These are phyloP conservation scores for Ammodytes dubius DNA, from an alignment of 2,113 vertebrate species.

Conservation along the genomic window DNA sequence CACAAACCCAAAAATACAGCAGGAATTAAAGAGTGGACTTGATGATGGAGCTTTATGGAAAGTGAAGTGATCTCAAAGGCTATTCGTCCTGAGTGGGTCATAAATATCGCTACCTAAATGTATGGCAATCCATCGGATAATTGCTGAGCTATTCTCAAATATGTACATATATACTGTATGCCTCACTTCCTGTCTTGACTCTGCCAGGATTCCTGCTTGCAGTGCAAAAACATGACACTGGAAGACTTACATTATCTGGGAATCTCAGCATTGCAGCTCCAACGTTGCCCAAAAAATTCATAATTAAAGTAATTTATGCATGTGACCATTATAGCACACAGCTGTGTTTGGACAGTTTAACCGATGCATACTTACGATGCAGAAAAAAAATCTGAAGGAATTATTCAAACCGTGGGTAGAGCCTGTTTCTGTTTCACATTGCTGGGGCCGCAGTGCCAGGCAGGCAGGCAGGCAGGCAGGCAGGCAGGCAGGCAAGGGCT, in stretches of 20 bases:
- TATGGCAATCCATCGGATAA: background rate
- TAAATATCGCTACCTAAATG: background rate
- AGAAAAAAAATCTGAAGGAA: constrained; percentile 6
- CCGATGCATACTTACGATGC: background rate
- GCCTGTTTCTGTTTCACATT: background rate
- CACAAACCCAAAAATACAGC: too few relatives aligned
- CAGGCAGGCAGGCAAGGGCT: background rate
- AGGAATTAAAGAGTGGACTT: background rate
- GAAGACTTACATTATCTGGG: background rate
- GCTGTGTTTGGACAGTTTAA: background rate
- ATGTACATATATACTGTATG: too few relatives aligned
- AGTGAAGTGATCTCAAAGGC: too few relatives aligned
- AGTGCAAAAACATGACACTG: background rate
- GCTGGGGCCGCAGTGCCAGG: background rate
- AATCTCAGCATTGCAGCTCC: background rate
- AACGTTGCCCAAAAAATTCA: background rate
- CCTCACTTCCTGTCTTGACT: background rate
- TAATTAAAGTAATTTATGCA: constrained; percentile 17
- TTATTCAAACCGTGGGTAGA: background rate
- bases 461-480: background rate
- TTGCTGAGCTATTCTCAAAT: too few relatives aligned
- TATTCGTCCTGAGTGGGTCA: background rate
- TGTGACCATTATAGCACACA: background rate
- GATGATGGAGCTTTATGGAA: background rate
- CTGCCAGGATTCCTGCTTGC: too few relatives aligned